A percentile compares a stretch with the other conserved stretches of the same genome.
phyloP scores from a whole-genome alignment of 2,113 vertebrate genomes.

The Panthera tigris region DNA sequence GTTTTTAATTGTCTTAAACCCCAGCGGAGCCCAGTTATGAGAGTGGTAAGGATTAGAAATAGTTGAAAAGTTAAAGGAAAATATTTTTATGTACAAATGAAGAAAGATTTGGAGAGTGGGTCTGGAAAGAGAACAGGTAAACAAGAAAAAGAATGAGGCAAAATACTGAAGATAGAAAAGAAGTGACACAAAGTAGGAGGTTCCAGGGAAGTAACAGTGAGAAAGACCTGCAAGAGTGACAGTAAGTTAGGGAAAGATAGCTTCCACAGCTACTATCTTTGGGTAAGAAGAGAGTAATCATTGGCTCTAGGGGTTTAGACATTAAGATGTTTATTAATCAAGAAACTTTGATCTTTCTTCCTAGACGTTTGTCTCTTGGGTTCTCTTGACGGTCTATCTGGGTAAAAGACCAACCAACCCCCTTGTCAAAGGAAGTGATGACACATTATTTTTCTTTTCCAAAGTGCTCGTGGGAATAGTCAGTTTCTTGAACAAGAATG shows the following conservation, averaged over 20 bases:
- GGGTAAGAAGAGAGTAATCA: not conserved
- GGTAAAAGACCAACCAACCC: not conserved
- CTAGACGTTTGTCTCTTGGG: not conserved
- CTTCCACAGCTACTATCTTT: not conserved
- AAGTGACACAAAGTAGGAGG: not conserved
- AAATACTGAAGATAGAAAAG: not conserved
- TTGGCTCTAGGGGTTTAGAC: not conserved
- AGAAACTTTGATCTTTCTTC: not conserved
- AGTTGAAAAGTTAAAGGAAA: not conserved
- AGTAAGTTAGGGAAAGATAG: not conserved
- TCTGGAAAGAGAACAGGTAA: not conserved
- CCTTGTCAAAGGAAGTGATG: conserved; percentile 17
- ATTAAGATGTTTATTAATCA: not conserved
- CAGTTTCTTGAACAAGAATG: conserved; percentile 49
- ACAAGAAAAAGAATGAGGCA: not conserved
- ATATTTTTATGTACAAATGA: not conserved
- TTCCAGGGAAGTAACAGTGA: not conserved
- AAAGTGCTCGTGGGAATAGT: conserved; percentile 51
- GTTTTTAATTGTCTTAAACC: not conserved
- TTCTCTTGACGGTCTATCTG: not conserved
- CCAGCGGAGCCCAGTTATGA: not conserved
- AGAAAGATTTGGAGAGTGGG: not conserved
- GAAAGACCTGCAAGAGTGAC: not conserved
- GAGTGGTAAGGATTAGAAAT: not conserved
- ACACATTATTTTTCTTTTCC: conserved; percentile 34